Conservation (phyloP, 1,140 invertebrate species). For the Trypoxylus dichotomus region DNA sequence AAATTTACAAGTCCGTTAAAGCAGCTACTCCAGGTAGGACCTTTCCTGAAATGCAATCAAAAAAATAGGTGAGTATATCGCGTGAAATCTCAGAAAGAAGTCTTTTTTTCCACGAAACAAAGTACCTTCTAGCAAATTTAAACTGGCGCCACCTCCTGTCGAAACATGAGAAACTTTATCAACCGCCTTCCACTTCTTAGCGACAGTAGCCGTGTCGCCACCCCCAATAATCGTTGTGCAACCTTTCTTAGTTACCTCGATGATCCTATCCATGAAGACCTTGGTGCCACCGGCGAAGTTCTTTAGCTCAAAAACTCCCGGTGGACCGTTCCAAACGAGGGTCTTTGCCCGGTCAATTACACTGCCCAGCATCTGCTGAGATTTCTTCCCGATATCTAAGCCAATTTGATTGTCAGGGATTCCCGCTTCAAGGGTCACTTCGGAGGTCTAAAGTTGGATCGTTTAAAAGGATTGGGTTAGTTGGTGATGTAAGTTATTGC, state of each 20-base stretch:
- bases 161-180: constrained; percentile 98
- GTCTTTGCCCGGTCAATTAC: constrained; percentile 88
- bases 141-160: constrained; percentile 96
- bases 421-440: constrained; percentile 64
- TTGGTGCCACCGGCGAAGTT: constrained; percentile 94
- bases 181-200: constrained; percentile 94
- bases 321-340: constrained; percentile 99
- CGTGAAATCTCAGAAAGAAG: constrained; percentile 32
- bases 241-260: constrained; percentile 79
- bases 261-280: constrained; percentile 91
- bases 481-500: not conserved
- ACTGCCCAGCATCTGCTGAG: constrained; percentile 75
- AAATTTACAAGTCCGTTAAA: constrained; percentile 68
- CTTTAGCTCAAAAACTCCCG: constrained; percentile 97
- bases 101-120: constrained; percentile 45
- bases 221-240: constrained; percentile 91
- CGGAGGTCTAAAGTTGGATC: constrained; percentile 58
- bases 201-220: constrained; percentile 97
- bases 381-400: constrained; percentile 90
- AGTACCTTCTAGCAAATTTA: constrained; percentile 94
- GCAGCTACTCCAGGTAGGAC: constrained; percentile 90
- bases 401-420: constrained; percentile 94
- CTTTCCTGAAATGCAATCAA: constrained; percentile 67
- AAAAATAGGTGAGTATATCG: not conserved
- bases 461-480: not conserved